Evolutionary conservation across 2,113 vertebrate species (phyloP).

Genomic region (Edolisoma coerulescens): DNA sequence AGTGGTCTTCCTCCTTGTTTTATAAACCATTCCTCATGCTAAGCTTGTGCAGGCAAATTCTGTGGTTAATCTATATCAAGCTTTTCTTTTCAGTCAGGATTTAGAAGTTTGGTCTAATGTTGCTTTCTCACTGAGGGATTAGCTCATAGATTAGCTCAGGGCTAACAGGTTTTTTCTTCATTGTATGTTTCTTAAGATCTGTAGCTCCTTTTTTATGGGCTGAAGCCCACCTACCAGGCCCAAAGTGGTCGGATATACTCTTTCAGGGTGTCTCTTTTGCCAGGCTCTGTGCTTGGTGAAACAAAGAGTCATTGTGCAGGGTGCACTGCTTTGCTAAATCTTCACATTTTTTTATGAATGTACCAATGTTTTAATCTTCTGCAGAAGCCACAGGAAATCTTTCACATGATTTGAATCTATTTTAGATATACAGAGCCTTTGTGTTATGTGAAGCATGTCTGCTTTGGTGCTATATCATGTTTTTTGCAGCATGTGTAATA

Average conservation of each 20-base stretch:
- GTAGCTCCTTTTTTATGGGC: background rate
- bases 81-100: background rate
- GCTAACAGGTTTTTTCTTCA: conserved; percentile 20
- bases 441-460: conserved; percentile 28
- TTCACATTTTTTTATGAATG: conserved; percentile 29
- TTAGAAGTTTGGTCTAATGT: background rate
- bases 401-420: conserved; percentile 27
- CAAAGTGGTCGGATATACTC: background rate
- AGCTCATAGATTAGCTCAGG: background rate
- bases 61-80: background rate
- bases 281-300: background rate
- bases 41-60: background rate
- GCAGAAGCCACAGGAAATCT: conserved; percentile 36
- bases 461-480: conserved; percentile 2
- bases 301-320: conserved; percentile 39
- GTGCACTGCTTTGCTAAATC: conserved; percentile 5
- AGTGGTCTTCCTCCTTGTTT: background rate
- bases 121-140: conserved; percentile 6
- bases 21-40: background rate
- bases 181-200: background rate
- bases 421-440: conserved; percentile 14
- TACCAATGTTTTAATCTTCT: conserved; percentile 35
- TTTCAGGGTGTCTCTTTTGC: background rate
- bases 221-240: conserved; percentile 36
- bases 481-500: conserved; percentile 9